A percentile compares a stretch with the other conserved stretches of the same genome.
phyloP scores from a whole-genome alignment of 2,888 invertebrate species.

The Panopea generosa region DNA sequence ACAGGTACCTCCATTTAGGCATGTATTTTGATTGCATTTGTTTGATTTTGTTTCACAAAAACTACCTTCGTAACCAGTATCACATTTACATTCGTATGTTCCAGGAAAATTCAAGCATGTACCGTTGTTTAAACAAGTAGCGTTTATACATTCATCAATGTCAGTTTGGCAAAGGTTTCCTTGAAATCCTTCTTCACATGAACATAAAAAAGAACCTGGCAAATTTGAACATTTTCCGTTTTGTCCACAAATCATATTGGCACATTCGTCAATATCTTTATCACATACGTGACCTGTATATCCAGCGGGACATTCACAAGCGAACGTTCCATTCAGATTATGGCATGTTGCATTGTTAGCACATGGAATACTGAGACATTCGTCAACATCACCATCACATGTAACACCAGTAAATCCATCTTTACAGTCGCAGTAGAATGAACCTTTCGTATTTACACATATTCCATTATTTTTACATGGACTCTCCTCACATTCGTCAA shows the following conservation, averaged over 20 bases:
- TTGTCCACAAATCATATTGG: slow-evolving; percentile 31
- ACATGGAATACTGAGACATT: slow-evolving; percentile 2
- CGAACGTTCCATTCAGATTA: slow-evolving; percentile 26
- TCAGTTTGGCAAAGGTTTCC: slow-evolving; percentile 47
- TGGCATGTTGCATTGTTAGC: slow-evolving; percentile 22
- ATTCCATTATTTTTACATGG: slow-evolving; percentile 61
- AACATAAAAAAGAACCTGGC: slow-evolving; percentile 43
- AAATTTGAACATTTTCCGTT: slow-evolving; percentile 54
- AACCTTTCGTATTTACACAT: slow-evolving; percentile 57
- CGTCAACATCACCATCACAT: slow-evolving; percentile 20
- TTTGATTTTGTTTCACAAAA: slow-evolving; percentile 60
- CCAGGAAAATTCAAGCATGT: slow-evolving; percentile 57
- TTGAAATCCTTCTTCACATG: slow-evolving; percentile 42
- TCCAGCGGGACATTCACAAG: slow-evolving; percentile 1
- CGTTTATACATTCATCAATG: slow-evolving; percentile 57
- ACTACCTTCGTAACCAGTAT: slow-evolving; percentile 49
- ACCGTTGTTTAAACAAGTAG: slow-evolving; percentile 64
- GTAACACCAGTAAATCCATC: slow-evolving; percentile 50
- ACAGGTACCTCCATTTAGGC: slow-evolving; percentile 57
- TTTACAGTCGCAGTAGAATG: slow-evolving; percentile 63
- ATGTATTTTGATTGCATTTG: slow-evolving; percentile 56
- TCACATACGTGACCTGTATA: slow-evolving; percentile 41
- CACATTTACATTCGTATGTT: slow-evolving; percentile 64
- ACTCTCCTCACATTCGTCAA: slow-evolving; percentile 53
- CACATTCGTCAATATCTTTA: slow-evolving; percentile 57